Base-by-base conservation (phyloP, 2,113 vertebrate genomes). In the Ceyx margarethae region DNA sequence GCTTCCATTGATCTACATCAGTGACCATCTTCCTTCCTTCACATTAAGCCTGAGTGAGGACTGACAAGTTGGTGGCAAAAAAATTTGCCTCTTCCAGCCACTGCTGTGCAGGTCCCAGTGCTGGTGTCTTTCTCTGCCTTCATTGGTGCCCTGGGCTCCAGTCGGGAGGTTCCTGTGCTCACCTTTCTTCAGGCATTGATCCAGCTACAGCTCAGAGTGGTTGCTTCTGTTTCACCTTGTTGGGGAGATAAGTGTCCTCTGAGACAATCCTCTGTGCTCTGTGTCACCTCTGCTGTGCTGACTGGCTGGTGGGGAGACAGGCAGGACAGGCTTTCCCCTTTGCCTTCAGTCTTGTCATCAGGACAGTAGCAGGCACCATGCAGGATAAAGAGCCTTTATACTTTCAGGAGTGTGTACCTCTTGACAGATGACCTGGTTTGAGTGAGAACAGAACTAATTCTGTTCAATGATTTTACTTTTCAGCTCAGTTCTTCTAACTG, bases 231-330 rank as follows among this genome's bases (percentile, higher is more conserved):
- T 81, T 53, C 81, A 43, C 57, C n/a, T 58, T 29, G 10, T 7
- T 3, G 14, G 7, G 6, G 7, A 61, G 37, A 5, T 25, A 26
- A 51, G 25, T 46, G 61, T 22, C 57, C 53, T 48, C 35, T 33
- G 62, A 50, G 58, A 72, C 16, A 11, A 6, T 48, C 35, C 15
- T 66, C 6, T 6, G 4, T 1, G 1, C 16, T 62, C 53, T 40
- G 1, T 45, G 83, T 45, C 45, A 57, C 43, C 12, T 58, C 46
- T 37, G 37, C 57, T 33, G 17, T 0, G 0, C 66, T 75, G 57
- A 21, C 20, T 1, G 7, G 79, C 22, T 46, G 3, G 0, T 1
- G 1, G 22, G 25, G 60, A 77, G 40, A 18, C 50, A 4, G 8
- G 61, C 61, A 87, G 62, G 40, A 26, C 20, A 73, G 29, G 21